These are phyloP conservation scores for Ganaspis brasiliensis DNA, from an alignment of 2,888 invertebrate genomes.

Conservation along the genomic window DNA sequence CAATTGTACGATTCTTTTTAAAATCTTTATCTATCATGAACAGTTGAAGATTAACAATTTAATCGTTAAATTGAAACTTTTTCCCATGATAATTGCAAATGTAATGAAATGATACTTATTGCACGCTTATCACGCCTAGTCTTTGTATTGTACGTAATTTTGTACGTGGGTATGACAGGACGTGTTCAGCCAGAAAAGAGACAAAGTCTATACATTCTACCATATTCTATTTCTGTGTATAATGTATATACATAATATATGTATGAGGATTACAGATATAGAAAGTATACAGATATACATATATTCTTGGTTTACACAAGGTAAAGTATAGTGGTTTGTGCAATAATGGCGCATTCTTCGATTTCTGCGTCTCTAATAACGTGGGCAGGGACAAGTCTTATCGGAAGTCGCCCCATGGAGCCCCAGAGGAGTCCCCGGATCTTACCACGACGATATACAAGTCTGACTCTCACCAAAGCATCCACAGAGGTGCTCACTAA, in stretches of 20 bases:
- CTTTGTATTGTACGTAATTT: no score
- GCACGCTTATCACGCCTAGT: no score
- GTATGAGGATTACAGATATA: neutral
- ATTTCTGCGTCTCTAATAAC: slow-evolving; percentile 74
- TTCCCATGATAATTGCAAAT: no score
- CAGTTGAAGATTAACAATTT: no score
- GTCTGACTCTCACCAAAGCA: neutral
- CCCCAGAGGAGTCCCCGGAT: slow-evolving; percentile 38
- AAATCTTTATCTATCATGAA: no score
- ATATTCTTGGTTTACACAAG: slow-evolving; percentile 38
- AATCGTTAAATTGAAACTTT: no score
- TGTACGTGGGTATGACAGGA: no score
- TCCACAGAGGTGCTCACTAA: neutral
- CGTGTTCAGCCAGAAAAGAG: no score
- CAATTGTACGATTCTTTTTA: no score
- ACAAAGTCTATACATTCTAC: no score
- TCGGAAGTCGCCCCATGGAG: slow-evolving; percentile 54
- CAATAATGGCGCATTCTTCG: slow-evolving; percentile 74
- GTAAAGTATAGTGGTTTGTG: slow-evolving; percentile 60
- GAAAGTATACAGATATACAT: slow-evolving; percentile 21
- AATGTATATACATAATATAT: neutral
- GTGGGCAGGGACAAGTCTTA: slow-evolving; percentile 64
- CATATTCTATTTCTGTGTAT: no score
- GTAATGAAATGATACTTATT: no score
- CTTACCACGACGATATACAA: slow-evolving; percentile 48